Percentiles rank a stretch among this genome's conserved stretches.
Conservation (phyloP, 2,797 vertebrate genomes). For the Chaenodraco wilsoni region DNA sequence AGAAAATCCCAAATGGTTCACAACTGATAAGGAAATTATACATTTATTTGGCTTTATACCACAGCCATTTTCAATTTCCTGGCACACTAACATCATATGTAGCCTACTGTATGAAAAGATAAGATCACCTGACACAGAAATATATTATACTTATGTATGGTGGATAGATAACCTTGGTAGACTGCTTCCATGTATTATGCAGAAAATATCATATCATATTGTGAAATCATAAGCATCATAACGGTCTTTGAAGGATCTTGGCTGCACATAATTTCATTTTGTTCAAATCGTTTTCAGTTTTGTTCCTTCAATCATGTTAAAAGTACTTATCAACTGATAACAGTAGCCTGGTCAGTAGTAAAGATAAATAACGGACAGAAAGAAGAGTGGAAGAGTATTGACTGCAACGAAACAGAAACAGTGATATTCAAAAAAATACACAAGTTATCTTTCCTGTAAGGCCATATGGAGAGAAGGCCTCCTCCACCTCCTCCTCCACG, state of each 20-base stretch:
- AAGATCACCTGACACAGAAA: slow-evolving; percentile 44
- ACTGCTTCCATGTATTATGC: slow-evolving; percentile 20
- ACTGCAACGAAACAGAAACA: slow-evolving; percentile 37
- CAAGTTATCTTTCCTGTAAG: slow-evolving; percentile 47
- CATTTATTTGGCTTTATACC: slow-evolving; percentile 46
- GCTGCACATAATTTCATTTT: slow-evolving; percentile 1
- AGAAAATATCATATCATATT: slow-evolving; percentile 16
- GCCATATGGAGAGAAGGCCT: slow-evolving; percentile 66
- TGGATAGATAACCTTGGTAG: slow-evolving; percentile 40
- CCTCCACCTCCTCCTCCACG: slow-evolving; percentile 35
- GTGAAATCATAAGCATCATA: slow-evolving; percentile 23
- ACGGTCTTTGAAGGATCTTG: slow-evolving; percentile 17
- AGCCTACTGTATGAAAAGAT: slow-evolving; percentile 37
- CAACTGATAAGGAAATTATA: slow-evolving; percentile 42
- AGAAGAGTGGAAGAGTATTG: slow-evolving; percentile 31
- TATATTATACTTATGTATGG: slow-evolving; percentile 15
- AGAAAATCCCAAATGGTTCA: slow-evolving; percentile 42
- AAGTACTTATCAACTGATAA: slow-evolving; percentile 20
- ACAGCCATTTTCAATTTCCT: slow-evolving; percentile 46
- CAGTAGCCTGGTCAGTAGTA: slow-evolving; percentile 15
- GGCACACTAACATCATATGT: slow-evolving; percentile 14
- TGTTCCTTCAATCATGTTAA: not conserved
- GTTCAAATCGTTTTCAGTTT: slow-evolving; percentile 1
- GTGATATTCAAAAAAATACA: slow-evolving; percentile 58
- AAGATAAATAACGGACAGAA: slow-evolving; percentile 28